phyloP scores from a whole-genome alignment of 2,888 invertebrate genomes.

The Adelphocoris suturalis region DNA sequence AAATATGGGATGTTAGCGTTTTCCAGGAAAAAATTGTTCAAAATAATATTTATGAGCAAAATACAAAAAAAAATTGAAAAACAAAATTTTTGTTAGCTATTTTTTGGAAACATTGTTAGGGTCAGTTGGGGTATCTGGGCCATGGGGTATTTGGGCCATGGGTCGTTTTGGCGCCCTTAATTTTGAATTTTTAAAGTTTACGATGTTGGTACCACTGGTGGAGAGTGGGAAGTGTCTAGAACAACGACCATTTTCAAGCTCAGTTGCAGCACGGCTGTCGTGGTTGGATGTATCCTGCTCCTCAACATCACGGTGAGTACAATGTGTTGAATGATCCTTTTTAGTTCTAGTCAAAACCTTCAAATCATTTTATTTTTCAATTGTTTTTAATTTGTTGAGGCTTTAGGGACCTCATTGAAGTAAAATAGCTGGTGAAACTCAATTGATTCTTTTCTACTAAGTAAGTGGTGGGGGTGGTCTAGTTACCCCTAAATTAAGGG shows the following conservation, averaged over 20 bases:
- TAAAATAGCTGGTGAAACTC: conserved; percentile 26
- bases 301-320: conserved; percentile 10
- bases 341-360: conserved; percentile 31
- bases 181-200: conserved; percentile 26
- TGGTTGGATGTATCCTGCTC: conserved; percentile 1
- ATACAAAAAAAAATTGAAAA: too few relatives aligned
- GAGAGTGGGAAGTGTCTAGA: conserved; percentile 23
- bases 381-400: not conserved
- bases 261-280: conserved; percentile 15
- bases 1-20: too few relatives aligned
- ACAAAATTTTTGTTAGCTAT: too few relatives aligned
- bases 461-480: conserved; percentile 13
- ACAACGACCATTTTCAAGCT: conserved; percentile 33
- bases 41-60: too few relatives aligned
- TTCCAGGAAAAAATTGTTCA: too few relatives aligned
- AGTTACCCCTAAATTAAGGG: conserved; percentile 5
- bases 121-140: too few relatives aligned
- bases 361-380: conserved; percentile 20
- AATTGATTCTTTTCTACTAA: conserved; percentile 15
- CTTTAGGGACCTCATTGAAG: conserved; percentile 39
- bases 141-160: conserved; percentile 30
- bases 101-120: too few relatives aligned
- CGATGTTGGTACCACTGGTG: conserved; percentile 8
- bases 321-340: not conserved
- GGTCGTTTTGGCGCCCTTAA: conserved; percentile 35